Evolutionary conservation across 1,140 invertebrate species (phyloP).

Genomic region (Nilaparvata lugens): DNA sequence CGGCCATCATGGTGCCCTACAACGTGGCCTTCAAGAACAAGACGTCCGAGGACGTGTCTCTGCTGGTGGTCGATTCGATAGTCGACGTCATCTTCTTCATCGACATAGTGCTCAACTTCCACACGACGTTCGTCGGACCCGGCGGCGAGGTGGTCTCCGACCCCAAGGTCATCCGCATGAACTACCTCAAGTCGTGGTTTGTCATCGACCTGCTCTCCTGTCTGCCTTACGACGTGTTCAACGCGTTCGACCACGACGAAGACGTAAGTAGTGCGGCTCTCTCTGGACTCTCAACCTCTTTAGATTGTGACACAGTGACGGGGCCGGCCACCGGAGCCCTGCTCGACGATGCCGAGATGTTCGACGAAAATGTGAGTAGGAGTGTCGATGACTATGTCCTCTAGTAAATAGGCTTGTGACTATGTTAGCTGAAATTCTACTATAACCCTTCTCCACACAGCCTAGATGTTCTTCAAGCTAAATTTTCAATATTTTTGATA

Average conservation of each 20-base stretch:
- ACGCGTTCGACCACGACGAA: slow-evolving; percentile 98
- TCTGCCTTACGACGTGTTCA: slow-evolving; percentile 99
- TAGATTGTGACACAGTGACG: slow-evolving; percentile 1
- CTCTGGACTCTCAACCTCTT: slow-evolving; percentile 6
- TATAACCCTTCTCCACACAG: background rate
- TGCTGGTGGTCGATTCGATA: slow-evolving; percentile 95
- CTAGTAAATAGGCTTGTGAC: too few species aligned
- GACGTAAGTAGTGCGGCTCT: slow-evolving; percentile 59
- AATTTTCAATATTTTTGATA: too few species aligned
- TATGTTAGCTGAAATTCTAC: too few species aligned
- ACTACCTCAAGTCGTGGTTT: slow-evolving; percentile 99
- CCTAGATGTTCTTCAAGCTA: background rate
- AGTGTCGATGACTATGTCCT: slow-evolving; percentile 6
- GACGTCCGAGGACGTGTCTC: slow-evolving; percentile 94
- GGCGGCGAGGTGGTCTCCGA: slow-evolving; percentile 97
- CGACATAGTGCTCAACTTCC: slow-evolving; percentile 99
- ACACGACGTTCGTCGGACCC: slow-evolving; percentile 98
- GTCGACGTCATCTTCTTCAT: slow-evolving; percentile 99
- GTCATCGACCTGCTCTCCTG: slow-evolving; percentile 98
- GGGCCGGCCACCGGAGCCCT: background rate
- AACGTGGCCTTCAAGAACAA: slow-evolving; percentile 99
- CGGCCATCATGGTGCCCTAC: slow-evolving; percentile 99
- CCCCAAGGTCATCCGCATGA: slow-evolving; percentile 94
- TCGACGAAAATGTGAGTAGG: slow-evolving; percentile 28
- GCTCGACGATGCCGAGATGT: slow-evolving; percentile 15